Conservation (phyloP, 2,888 invertebrate genomes). For the Sicus ferrugineus region DNA sequence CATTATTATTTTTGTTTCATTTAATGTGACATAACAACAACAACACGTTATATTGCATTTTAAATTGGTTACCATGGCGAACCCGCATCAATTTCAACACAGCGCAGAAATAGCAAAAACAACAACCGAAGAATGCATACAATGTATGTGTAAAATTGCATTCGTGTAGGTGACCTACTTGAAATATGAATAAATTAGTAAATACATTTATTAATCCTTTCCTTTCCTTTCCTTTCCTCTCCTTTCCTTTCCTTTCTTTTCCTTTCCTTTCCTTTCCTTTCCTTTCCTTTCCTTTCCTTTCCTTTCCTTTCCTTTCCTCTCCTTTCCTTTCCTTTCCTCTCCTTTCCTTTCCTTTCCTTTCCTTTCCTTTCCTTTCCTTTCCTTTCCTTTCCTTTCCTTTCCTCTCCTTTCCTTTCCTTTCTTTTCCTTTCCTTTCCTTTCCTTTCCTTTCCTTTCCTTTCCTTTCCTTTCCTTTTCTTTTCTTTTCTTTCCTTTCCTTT, state of each 20-base stretch:
- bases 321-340: background rate
- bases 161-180: too few relatives aligned
- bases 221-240: background rate
- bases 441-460: background rate
- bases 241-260: background rate
- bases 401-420: background rate
- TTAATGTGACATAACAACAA: background rate
- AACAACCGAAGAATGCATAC: too few relatives aligned
- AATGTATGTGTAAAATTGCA: too few relatives aligned
- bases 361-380: background rate
- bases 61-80: too few relatives aligned
- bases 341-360: background rate
- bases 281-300: slow-evolving; percentile 15
- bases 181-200: too few relatives aligned
- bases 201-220: background rate
- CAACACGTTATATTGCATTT: too few relatives aligned
- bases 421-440: background rate
- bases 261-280: background rate
- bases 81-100: too few relatives aligned
- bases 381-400: background rate
- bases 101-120: too few relatives aligned
- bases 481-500: too few relatives aligned
- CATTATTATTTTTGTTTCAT: background rate
- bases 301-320: slow-evolving; percentile 12
- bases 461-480: background rate